phyloP scores from a whole-genome alignment of 2,888 invertebrate species.

The Catonia carolina region DNA sequence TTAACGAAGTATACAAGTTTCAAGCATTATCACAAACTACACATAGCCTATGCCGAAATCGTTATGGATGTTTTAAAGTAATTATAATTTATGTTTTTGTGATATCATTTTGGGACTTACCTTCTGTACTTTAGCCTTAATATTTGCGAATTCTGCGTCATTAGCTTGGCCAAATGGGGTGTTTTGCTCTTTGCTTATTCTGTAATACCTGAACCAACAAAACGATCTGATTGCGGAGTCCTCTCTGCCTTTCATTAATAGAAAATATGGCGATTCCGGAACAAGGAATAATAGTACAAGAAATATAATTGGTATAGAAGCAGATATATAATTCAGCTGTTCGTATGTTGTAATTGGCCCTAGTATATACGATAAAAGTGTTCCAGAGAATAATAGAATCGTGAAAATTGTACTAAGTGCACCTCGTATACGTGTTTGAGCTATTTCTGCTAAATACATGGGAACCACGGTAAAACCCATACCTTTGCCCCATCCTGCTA shows the following conservation, averaged over 20 bases:
- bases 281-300: slow-evolving; percentile 42
- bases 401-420: slow-evolving; percentile 34
- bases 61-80: no score
- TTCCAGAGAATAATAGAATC: slow-evolving; percentile 33
- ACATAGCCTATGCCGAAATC: no score
- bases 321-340: slow-evolving; percentile 28
- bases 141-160: slow-evolving; percentile 38
- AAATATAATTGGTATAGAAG: slow-evolving; percentile 47
- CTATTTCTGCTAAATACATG: slow-evolving; percentile 35
- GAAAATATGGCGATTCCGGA: slow-evolving; percentile 19
- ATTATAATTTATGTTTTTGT: no score
- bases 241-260: slow-evolving; percentile 17
- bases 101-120: no score
- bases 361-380: slow-evolving; percentile 31
- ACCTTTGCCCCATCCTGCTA: slow-evolving; percentile 35
- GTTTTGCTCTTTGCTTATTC: slow-evolving; percentile 52
- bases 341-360: slow-evolving; percentile 28
- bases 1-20: no score
- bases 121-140: slow-evolving; percentile 27
- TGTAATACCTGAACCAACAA: slow-evolving; percentile 51
- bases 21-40: no score
- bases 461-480: slow-evolving; percentile 35
- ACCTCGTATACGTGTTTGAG: slow-evolving; percentile 33
- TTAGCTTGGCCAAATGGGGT: no score
- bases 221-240: slow-evolving; percentile 45